Evolutionary conservation across 2,113 vertebrate species (phyloP), one percentile per base, ranked within the genome.

Genomic region (Perca schrenkii): DNA sequence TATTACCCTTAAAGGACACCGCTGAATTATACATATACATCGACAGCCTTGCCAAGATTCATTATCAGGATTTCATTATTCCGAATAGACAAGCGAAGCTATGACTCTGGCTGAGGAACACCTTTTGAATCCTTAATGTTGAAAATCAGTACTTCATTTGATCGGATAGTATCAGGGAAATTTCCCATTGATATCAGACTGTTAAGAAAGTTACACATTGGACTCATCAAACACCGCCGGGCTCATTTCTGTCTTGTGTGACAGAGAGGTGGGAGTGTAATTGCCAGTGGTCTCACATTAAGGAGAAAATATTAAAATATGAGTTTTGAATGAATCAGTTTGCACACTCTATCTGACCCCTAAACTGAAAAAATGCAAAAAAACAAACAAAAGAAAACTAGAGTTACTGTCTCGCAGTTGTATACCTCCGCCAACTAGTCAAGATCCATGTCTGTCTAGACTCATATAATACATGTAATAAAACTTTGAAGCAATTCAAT

Each of bases 41-140:
- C 34, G 17, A 28, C n/a, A 67, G 34, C n/a, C 60, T 12, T 68
- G 63, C n/a, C 77, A 77, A 57, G 58, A 66, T 75, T 86, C 53
- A 80, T 85, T 85, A 77, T 74, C 64, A 46, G 69, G 61, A 75
- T 74, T 78, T 76, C 68, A 58, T 78, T 68, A 49, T 78, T 83
- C 40, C 54, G 73, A 74, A 85, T 43, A 61, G 78, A 86, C 67
- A 67, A 73, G 60, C 1, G 52, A 77, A 76, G 63, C 53, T 60
- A 76, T 47, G 62, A 58, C 65, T 78, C 70, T 43, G 46, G 72
- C 68, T 56, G 71, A 57, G 57, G 57, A 72, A 75, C 82, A 71
- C 54, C 46, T 47, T 82, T n/a, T 61, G 75, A 85, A 86, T 89
- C 31, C 61, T 66, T 56, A 82, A 79, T 69, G 34, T 57, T 68